Base-by-base conservation (phyloP, 2,888 invertebrate genomes). In the Meta bourneti region DNA sequence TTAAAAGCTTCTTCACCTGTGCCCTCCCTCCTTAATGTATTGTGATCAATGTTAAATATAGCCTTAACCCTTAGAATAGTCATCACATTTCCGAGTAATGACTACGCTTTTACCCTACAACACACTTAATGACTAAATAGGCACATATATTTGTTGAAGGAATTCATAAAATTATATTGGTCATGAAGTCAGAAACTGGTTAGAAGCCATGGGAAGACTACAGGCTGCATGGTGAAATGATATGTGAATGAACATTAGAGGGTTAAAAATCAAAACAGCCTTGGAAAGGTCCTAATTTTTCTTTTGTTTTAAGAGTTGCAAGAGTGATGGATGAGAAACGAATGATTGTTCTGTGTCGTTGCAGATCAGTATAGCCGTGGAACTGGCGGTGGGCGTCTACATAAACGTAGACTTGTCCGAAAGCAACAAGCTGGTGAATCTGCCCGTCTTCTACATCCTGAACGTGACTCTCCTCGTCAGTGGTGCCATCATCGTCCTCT, bases 391-490 rank as follows among this genome's bases (percentile, higher is more conserved):
- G 0, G 80, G 87, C 13, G 20, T 48, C 2, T 87, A 48, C 54
- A 71, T 74, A 13, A 84, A 84, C 34, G 13, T 69, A 0, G 72
- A 72, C 34, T 51, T 80, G 74, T 20, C n/a, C 11, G 61, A 78
- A 5, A 13, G 72, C 7, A 84, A 90, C 74, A 79, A 11, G 4
- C 20, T 84, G 9, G 52, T 90, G 9, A 49, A 72, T 1, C 54
- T 82, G 9, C 20, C 8, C 0, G 54, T 93, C 52, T 75, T 79
- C 75, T 11, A 61, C 70, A 20, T 61, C 71, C 19, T 83, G 84
- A 79, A 91, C 82, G 13, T 88, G 81, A 48, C 92, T 49, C 16
- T 93, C 89, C 13, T 92, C 79, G 7, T 80, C 79, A 81, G 78
- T 54, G 74, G 89, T 70, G 16, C 34, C 87, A 19, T 92, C 74